Evolutionary conservation across 1,140 invertebrate genomes (phyloP).

Genomic region (Neodiprion lecontei): DNA sequence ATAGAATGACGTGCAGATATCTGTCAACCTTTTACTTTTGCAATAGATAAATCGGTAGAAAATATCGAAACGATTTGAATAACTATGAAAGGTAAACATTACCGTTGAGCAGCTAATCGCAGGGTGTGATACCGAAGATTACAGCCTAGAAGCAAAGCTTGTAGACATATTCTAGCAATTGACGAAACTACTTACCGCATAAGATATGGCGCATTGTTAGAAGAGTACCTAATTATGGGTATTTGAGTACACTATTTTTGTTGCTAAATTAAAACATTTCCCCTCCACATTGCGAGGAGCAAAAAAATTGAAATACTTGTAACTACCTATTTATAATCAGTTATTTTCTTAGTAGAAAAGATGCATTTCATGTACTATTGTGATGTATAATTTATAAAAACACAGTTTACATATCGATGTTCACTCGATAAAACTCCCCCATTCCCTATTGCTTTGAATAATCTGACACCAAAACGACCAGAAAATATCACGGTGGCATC

Average conservation of each 20-base stretch:
- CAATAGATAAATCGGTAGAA: background rate
- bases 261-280: background rate
- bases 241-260: background rate
- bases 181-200: background rate
- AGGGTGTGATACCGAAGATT: background rate
- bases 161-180: background rate
- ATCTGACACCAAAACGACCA: too few species aligned
- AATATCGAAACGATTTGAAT: background rate
- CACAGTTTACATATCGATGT: constrained; percentile 6
- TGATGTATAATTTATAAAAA: constrained; percentile 11
- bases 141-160: background rate
- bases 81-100: too few species aligned
- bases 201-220: background rate
- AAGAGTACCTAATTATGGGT: background rate
- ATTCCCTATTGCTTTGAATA: background rate
- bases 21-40: background rate
- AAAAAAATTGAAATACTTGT: background rate
- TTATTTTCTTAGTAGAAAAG: background rate
- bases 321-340: background rate
- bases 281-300: background rate
- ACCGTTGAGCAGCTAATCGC: background rate
- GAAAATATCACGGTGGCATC: too few species aligned
- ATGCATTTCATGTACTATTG: constrained; percentile 11
- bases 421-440: background rate
- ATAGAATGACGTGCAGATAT: background rate